phyloP scores from a whole-genome alignment of 2,113 vertebrate species.

The Cathartes aura region DNA sequence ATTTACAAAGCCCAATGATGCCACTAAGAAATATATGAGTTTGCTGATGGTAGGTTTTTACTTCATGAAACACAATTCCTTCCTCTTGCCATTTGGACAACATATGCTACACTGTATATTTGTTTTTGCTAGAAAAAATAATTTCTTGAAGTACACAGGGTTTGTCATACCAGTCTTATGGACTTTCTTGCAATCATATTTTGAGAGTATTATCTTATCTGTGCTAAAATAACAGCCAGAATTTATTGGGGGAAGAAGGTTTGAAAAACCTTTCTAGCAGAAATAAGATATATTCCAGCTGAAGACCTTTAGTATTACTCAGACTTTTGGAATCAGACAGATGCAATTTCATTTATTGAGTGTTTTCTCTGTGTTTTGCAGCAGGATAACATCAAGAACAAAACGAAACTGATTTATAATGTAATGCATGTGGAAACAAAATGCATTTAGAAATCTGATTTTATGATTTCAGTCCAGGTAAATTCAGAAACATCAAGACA shows the following conservation, averaged over 20 bases:
- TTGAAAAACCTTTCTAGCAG: neutral
- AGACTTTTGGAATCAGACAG: neutral
- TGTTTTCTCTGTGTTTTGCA: slow-evolving; percentile 9
- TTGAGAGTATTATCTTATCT: slow-evolving; percentile 10
- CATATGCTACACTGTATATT: neutral
- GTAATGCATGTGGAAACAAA: neutral
- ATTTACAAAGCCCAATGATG: neutral
- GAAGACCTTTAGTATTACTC: neutral
- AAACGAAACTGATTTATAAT: neutral
- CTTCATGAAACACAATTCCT: neutral
- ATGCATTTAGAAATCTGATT: neutral
- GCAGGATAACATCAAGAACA: neutral
- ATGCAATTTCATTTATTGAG: slow-evolving; percentile 24
- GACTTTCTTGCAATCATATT: neutral
- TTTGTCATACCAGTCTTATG: neutral
- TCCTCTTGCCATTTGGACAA: neutral
- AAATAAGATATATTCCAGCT: neutral
- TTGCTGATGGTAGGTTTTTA: neutral
- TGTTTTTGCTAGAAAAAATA: neutral
- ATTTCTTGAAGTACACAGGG: neutral
- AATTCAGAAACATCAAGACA: neutral
- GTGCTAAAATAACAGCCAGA: neutral
- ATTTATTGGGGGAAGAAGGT: neutral
- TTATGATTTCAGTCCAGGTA: neutral
- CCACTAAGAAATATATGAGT: neutral